A percentile compares a stretch with the other conserved stretches of the same genome.
These are phyloP conservation scores for Drosophila tristis DNA, from an alignment of 1,140 invertebrate genomes.

Conservation along the genomic window DNA sequence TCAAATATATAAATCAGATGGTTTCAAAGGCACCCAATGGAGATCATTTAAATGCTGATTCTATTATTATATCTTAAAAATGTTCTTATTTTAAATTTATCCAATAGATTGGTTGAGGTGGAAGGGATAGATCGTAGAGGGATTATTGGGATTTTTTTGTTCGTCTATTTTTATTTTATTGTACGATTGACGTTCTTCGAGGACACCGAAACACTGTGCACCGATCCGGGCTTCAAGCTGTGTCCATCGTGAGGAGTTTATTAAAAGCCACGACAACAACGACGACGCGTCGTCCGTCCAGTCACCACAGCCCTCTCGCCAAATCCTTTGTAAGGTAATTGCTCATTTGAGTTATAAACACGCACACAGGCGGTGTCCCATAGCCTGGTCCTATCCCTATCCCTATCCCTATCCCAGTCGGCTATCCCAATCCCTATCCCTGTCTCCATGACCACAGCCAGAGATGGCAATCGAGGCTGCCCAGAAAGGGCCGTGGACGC, in stretches of 20 bases:
- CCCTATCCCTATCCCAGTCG: not conserved
- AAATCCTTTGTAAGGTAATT: slow-evolving; percentile 79
- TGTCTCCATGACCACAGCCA: slow-evolving; percentile 12
- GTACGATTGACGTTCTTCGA: too few relatives aligned
- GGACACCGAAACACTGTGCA: slow-evolving; percentile 17
- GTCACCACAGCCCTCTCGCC: slow-evolving; percentile 12
- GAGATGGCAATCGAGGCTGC: slow-evolving; percentile 70
- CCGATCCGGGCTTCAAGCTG: slow-evolving; percentile 16
- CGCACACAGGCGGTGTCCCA: slow-evolving; percentile 50
- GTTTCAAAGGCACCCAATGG: too few relatives aligned
- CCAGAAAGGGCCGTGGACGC: slow-evolving; percentile 39
- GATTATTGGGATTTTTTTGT: too few relatives aligned
- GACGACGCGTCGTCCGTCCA: slow-evolving; percentile 22
- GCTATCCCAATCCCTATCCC: not conserved
- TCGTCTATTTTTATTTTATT: too few relatives aligned
- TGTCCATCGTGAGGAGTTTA: slow-evolving; percentile 71
- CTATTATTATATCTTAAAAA: too few relatives aligned
- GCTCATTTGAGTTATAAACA: slow-evolving; percentile 83
- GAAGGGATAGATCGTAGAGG: too few relatives aligned
- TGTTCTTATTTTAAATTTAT: too few relatives aligned
- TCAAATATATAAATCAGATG: too few relatives aligned
- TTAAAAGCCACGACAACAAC: slow-evolving; percentile 66
- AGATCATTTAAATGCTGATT: too few relatives aligned
- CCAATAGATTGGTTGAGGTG: too few relatives aligned
- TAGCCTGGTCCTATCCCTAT: not conserved